Evolutionary conservation across 2,888 invertebrate genomes (phyloP), one percentile per base, ranked within the genome.

Genomic region (Tinea trinotella): DNA sequence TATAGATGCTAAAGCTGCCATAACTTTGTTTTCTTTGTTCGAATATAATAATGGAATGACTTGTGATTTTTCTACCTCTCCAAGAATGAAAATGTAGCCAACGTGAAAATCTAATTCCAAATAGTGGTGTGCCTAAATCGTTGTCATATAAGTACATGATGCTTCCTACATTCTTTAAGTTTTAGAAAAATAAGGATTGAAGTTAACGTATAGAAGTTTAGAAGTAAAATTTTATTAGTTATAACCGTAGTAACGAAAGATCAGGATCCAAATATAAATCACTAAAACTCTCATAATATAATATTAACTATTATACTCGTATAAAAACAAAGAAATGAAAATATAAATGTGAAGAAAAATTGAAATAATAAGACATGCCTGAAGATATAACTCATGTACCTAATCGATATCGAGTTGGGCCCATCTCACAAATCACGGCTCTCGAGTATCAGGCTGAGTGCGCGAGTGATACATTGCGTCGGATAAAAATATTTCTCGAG

Each of bases 401-500:
- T 52, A 64, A 68, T 69, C 70, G 74, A 73, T 71, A 71, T 69
- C 62, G 62, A 69, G 64, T 58, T 59, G 60, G 19, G 58, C 13
- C 52, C 34, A 24, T 19, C 52, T 57, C 59, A 60, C 61, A 58
- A 60, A 60, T 62, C 59, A 59, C 58, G 52, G 46, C 57, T 54
- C 52, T 18, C 30, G 53, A 65, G 65, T 66, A 71, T 67, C 66
- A 62, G 65, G 60, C 61, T 60, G 56, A 57, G 57, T 56, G 60
- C 64, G 57, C 59, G 62, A 71, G 74, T 79, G 81, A 81, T 81
- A 82, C 76, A 81, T 81, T 80, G 74, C 66, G 62, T 62, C 62
- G 72, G 72, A 76, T 78, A 74, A 78, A 78, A 83, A 81, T 81
- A 80, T 81, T 74, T 79, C 75, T 70, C 70, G 66, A 67, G 67